Conservation (phyloP, 2,113 vertebrate species). For the Tichodroma muraria region DNA sequence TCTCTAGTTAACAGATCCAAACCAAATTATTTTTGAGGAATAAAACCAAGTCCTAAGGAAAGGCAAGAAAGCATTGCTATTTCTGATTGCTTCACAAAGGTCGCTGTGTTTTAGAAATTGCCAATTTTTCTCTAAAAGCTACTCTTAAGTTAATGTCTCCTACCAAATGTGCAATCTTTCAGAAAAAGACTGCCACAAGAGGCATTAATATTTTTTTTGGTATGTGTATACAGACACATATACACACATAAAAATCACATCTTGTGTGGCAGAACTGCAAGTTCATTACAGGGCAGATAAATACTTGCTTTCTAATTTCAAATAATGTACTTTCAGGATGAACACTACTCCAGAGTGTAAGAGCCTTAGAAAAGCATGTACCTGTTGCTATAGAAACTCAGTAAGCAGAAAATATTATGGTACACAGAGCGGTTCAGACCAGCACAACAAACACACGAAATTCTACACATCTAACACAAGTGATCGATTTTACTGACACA, state of each 20-base stretch:
- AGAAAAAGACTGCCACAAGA: not conserved
- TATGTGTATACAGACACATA: not conserved
- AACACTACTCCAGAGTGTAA: not conserved
- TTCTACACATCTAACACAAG: not conserved
- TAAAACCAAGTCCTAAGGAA: not conserved
- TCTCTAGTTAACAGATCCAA: not conserved
- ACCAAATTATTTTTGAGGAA: not conserved
- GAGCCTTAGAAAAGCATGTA: not conserved
- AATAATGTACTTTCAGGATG: slow-evolving; percentile 19
- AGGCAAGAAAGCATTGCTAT: not conserved
- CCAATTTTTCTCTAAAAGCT: not conserved
- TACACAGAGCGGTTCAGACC: not conserved
- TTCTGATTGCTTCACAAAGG: not conserved
- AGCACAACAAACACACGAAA: not conserved
- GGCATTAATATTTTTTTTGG: not conserved
- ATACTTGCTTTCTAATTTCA: not conserved
- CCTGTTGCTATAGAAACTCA: not conserved
- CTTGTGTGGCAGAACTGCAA: not conserved
- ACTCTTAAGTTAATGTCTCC: not conserved
- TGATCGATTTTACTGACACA: not conserved
- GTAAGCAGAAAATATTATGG: not conserved
- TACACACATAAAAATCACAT: not conserved
- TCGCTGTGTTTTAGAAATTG: not conserved
- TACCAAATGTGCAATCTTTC: not conserved
- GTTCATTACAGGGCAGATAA: not conserved